Conservation (phyloP, 2,113 vertebrate genomes). For the Thunnus maccoyii region DNA sequence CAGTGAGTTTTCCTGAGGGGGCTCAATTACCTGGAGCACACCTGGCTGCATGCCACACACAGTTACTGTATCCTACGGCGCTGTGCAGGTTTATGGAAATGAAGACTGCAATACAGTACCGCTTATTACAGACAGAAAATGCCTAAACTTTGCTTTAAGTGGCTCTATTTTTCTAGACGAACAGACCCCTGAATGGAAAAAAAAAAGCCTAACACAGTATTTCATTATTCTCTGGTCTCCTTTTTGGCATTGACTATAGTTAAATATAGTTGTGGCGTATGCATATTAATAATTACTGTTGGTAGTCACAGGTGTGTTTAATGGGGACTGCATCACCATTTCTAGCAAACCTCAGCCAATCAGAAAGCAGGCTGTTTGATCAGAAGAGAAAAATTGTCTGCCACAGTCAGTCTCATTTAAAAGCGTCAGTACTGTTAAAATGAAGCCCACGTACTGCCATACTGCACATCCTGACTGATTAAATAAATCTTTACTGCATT, state of each 20-base stretch:
- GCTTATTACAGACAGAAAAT: background rate
- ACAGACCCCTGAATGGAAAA: background rate
- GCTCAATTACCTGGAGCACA: conserved; percentile 67
- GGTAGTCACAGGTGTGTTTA: conserved; percentile 47
- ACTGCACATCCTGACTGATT: conserved; percentile 4
- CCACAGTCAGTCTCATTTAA: background rate
- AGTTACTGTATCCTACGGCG: conserved; percentile 54
- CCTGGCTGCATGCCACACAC: conserved; percentile 69
- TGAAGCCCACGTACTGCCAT: background rate
- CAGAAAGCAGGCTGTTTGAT: background rate
- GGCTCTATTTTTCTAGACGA: background rate
- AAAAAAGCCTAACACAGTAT: too few species aligned
- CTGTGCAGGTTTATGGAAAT: conserved; percentile 26
- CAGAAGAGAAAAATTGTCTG: background rate
- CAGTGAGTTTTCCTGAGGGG: conserved; percentile 50
- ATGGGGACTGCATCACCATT: conserved; percentile 18
- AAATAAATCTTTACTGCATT: background rate
- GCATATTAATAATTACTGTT: conserved; percentile 6
- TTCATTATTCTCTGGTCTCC: background rate
- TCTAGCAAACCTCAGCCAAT: conserved; percentile 34
- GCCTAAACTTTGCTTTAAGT: background rate
- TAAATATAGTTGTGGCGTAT: conserved; percentile 1
- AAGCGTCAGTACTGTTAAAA: background rate
- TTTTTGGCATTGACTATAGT: background rate
- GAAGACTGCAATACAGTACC: background rate